phyloP scores from a whole-genome alignment of 2,113 vertebrate genomes.

The Perognathus longimembris region DNA sequence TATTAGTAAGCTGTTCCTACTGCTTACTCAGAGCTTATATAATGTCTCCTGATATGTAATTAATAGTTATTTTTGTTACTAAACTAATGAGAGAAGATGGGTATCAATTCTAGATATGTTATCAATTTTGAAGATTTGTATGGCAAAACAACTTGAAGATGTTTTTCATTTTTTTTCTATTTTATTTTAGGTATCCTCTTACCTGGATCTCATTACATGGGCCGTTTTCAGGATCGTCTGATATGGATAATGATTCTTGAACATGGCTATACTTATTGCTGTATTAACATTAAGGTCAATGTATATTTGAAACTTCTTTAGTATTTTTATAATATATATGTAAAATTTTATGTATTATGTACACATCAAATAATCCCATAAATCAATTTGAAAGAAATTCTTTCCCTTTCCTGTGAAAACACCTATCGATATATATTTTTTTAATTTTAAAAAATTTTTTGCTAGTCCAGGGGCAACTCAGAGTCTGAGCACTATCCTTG shows the following conservation, averaged over 20 bases:
- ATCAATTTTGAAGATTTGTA: slow-evolving; percentile 30
- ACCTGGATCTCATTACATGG: slow-evolving; percentile 96
- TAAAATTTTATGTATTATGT: neutral
- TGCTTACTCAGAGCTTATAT: neutral
- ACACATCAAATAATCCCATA: neutral
- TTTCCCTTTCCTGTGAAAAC: slow-evolving; percentile 37
- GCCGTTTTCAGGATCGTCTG: slow-evolving; percentile 97
- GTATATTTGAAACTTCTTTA: slow-evolving; percentile 48
- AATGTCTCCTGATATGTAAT: neutral
- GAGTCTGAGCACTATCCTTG: too few species aligned
- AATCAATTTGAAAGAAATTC: slow-evolving; percentile 30
- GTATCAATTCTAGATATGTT: slow-evolving; percentile 9
- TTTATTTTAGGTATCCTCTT: slow-evolving; percentile 89
- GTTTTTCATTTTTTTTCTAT: slow-evolving; percentile 8
- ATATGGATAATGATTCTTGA: slow-evolving; percentile 97
- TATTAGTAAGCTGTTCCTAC: neutral
- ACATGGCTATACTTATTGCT: slow-evolving; percentile 95
- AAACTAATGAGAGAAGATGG: neutral
- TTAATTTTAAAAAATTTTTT: too few species aligned
- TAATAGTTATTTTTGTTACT: slow-evolving; percentile 52
- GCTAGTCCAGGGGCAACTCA: too few species aligned
- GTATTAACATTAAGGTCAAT: slow-evolving; percentile 96
- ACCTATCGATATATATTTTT: too few species aligned
- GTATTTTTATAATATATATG: neutral
- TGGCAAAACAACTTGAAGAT: neutral